Conservation (phyloP, 2,113 vertebrate genomes). For the Speoplatyrhinus poulsoni region DNA sequence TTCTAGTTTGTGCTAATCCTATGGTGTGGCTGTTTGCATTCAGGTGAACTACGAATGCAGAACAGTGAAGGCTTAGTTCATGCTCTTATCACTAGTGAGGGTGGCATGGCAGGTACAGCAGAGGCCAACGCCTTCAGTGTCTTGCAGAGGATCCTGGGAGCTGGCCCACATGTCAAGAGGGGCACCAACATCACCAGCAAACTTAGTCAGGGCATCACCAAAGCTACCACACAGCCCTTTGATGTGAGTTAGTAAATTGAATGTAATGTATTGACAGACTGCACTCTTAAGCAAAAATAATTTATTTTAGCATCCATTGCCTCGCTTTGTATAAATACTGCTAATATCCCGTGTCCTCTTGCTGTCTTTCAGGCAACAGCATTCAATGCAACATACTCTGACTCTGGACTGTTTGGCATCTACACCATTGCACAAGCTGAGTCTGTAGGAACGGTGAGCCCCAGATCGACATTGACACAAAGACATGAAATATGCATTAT, state of each 20-base stretch:
- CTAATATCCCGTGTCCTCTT: slow-evolving; percentile 3
- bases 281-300: neutral
- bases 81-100: slow-evolving; percentile 83
- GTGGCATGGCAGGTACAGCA: slow-evolving; percentile 73
- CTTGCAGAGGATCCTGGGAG: slow-evolving; percentile 86
- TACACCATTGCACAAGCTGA: slow-evolving; percentile 84
- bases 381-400: slow-evolving; percentile 87
- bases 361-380: slow-evolving; percentile 80
- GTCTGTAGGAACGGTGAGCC: slow-evolving; percentile 82
- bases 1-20: neutral
- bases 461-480: neutral
- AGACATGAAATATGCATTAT: slow-evolving; percentile 1
- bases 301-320: neutral
- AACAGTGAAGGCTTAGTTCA: slow-evolving; percentile 83
- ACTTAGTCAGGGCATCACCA: slow-evolving; percentile 82
- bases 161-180: slow-evolving; percentile 88
- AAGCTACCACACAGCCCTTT: slow-evolving; percentile 82
- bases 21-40: neutral
- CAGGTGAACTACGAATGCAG: slow-evolving; percentile 82
- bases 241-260: slow-evolving; percentile 79
- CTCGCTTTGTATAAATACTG: neutral
- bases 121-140: slow-evolving; percentile 86
- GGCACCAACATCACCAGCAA: slow-evolving; percentile 81
- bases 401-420: slow-evolving; percentile 93
- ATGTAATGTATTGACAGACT: neutral